Conservation (phyloP, 2,797 vertebrate species). For the Morus bassanus region DNA sequence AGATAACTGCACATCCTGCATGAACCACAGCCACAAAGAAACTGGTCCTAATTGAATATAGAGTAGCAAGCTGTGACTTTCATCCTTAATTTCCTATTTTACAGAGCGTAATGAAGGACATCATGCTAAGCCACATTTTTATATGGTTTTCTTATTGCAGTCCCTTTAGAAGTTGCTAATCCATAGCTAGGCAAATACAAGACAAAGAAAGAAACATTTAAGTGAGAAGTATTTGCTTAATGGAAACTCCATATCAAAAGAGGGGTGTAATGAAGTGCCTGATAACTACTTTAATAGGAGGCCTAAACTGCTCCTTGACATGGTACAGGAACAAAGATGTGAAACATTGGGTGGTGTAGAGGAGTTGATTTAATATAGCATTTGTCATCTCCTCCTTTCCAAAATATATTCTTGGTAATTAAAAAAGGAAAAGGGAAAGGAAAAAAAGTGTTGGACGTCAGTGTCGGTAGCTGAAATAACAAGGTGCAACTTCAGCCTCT, state of each 20-base stretch:
- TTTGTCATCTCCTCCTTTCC: neutral
- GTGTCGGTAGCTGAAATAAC: neutral
- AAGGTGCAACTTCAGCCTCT: neutral
- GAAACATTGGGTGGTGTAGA: neutral
- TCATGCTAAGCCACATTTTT: neutral
- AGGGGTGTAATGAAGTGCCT: neutral
- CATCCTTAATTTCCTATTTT: slow-evolving; percentile 12
- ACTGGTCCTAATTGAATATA: slow-evolving; percentile 9
- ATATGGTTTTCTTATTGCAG: neutral
- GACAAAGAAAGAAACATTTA: neutral
- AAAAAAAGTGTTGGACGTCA: neutral
- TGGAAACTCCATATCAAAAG: neutral
- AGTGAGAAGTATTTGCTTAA: neutral
- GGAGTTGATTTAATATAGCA: neutral
- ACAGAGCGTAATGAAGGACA: neutral
- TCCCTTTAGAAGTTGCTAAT: neutral
- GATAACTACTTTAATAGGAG: neutral
- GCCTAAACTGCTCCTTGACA: neutral
- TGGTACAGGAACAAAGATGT: neutral
- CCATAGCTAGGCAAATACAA: neutral
- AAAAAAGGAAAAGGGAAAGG: neutral
- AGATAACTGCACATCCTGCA: neutral
- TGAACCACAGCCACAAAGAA: neutral
- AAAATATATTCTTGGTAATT: neutral
- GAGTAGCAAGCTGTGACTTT: slow-evolving; percentile 24